phyloP scores from a whole-genome alignment of 2,888 invertebrate genomes.

The Aleiodes alternator region DNA sequence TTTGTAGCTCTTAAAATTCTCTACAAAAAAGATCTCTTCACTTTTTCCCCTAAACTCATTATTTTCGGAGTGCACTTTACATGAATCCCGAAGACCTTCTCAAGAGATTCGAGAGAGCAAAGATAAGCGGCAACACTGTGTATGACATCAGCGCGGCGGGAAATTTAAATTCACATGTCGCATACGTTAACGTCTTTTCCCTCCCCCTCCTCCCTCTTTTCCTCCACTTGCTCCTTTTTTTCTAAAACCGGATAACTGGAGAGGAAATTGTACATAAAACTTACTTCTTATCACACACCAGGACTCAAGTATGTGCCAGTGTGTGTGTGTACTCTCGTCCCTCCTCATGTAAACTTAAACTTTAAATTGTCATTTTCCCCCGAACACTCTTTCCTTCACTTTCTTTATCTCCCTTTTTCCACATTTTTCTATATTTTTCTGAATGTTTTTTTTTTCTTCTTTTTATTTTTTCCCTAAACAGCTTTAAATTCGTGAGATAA shows the following conservation, averaged over 20 bases:
- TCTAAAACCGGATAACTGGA: slow-evolving; percentile 44
- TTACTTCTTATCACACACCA: slow-evolving; percentile 50
- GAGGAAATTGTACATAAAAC: slow-evolving; percentile 54
- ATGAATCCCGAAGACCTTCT: no score
- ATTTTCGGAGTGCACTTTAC: no score
- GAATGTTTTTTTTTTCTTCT: background rate
- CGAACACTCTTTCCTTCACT: slow-evolving; percentile 6
- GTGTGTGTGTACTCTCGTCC: slow-evolving; percentile 9
- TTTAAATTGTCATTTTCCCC: background rate
- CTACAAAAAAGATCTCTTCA: no score
- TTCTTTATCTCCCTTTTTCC: background rate
- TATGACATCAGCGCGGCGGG: slow-evolving; percentile 9
- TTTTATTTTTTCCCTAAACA: background rate
- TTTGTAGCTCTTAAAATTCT: no score
- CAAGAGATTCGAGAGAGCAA: no score
- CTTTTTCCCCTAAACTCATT: no score
- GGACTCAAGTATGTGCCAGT: slow-evolving; percentile 38
- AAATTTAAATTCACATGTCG: background rate
- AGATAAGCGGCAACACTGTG: background rate
- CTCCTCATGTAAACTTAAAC: slow-evolving; percentile 1
- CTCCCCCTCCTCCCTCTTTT: slow-evolving; percentile 1
- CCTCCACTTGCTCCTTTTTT: background rate
- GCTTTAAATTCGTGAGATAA: slow-evolving; percentile 29
- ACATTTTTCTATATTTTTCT: background rate
- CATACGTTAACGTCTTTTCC: background rate